Conservation (phyloP, 2,113 vertebrate species). For the Chloroceryle aenea region DNA sequence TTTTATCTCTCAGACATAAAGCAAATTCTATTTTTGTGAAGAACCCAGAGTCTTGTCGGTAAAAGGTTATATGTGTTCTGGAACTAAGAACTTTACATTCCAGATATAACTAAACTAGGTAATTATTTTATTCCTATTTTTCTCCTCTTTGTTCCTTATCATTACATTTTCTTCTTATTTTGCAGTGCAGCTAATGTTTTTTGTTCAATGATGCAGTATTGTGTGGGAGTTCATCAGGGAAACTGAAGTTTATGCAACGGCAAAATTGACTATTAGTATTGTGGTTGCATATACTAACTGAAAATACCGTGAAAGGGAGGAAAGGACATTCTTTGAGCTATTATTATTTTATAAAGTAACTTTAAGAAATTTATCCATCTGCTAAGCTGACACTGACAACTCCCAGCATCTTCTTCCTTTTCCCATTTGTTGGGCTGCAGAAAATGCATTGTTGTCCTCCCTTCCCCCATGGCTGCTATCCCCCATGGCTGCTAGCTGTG, state of each 20-base stretch:
- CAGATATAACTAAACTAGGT: background rate
- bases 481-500: accelerated
- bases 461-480: accelerated
- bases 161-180: background rate
- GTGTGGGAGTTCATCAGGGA: background rate
- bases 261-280: background rate
- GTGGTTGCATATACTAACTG: background rate
- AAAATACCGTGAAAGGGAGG: background rate
- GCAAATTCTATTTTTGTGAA: background rate
- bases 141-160: background rate
- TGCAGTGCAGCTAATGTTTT: background rate
- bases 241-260: background rate
- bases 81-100: background rate
- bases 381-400: background rate
- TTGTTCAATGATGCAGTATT: background rate
- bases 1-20: background rate
- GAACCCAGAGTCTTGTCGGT: background rate
- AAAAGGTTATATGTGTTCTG: background rate
- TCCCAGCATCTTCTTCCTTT: background rate
- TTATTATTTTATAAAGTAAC: background rate
- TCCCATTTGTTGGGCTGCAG: background rate
- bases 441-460: background rate
- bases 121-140: background rate
- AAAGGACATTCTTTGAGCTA: background rate
- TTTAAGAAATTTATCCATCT: background rate